Percentiles rank a stretch among this genome's conserved stretches.
These are phyloP conservation scores for Chirona hameri DNA, from an alignment of 2,888 invertebrate genomes.

Conservation along the genomic window DNA sequence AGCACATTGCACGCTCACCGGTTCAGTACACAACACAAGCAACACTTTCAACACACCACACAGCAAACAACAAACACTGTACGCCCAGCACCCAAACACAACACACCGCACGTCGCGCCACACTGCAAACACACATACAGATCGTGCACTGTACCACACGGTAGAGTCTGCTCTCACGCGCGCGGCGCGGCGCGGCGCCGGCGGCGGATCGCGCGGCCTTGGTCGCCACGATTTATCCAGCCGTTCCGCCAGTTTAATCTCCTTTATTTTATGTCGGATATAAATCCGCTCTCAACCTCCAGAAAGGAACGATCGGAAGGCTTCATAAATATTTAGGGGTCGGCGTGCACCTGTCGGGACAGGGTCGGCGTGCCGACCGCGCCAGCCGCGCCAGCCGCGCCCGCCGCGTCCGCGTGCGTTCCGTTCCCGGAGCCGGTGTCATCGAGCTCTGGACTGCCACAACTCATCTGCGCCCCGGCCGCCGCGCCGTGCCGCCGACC, in stretches of 20 bases:
- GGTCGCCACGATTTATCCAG: neutral
- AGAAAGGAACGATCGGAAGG: slow-evolving; percentile 25
- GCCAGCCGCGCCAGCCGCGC: neutral
- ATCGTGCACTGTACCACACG: no score
- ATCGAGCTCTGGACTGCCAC: no score
- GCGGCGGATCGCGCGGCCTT: neutral
- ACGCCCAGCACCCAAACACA: no score
- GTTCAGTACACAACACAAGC: no score
- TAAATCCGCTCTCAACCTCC: slow-evolving; percentile 22
- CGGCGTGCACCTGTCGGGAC: neutral
- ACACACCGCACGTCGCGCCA: no score
- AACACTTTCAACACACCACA: no score
- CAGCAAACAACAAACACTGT: no score
- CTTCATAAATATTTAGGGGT: slow-evolving; percentile 25
- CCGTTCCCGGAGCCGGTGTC: neutral
- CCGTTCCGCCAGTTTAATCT: slow-evolving; percentile 12
- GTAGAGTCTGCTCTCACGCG: no score
- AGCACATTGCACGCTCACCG: no score
- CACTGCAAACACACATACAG: no score
- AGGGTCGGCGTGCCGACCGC: neutral
- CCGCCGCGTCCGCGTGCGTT: neutral
- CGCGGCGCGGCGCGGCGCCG: neutral
- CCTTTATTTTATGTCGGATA: slow-evolving; percentile 28
- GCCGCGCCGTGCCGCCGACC: neutral
- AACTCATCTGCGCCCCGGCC: neutral